Conservation (phyloP, 2,888 invertebrate genomes). For the Lumbricus terrestris region DNA sequence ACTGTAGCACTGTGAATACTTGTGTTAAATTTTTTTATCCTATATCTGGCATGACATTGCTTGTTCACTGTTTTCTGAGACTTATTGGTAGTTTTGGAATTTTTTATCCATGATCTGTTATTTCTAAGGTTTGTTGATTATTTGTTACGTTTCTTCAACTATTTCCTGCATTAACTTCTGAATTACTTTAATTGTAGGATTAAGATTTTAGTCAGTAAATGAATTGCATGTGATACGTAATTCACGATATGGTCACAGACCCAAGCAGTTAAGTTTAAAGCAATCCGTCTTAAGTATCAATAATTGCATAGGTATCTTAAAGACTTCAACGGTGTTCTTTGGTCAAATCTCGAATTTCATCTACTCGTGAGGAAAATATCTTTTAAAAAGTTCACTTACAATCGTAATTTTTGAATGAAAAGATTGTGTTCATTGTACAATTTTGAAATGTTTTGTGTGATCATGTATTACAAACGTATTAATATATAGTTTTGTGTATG, state of each 20-base stretch:
- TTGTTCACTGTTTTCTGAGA: background rate
- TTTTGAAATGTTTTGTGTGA: background rate
- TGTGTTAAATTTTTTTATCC: background rate
- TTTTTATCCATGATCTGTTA: background rate
- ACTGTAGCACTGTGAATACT: background rate
- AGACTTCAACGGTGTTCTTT: background rate
- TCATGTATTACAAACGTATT: background rate
- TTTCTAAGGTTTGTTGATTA: background rate
- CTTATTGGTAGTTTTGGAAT: background rate
- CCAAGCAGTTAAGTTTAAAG: background rate
- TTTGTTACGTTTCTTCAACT: background rate
- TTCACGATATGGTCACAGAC: background rate
- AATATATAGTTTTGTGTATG: background rate
- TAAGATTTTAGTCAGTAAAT: background rate
- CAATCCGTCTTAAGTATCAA: background rate
- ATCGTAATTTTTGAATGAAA: background rate
- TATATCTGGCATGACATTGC: background rate
- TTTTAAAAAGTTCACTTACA: background rate
- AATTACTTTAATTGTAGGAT: background rate
- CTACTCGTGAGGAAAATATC: background rate
- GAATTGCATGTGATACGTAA: background rate
- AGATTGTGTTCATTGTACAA: background rate
- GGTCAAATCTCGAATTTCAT: background rate
- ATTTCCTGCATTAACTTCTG: conserved; percentile 3
- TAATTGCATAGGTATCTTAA: background rate